Conservation (phyloP, 1,140 invertebrate species). For the Cherax quadricarinatus region DNA sequence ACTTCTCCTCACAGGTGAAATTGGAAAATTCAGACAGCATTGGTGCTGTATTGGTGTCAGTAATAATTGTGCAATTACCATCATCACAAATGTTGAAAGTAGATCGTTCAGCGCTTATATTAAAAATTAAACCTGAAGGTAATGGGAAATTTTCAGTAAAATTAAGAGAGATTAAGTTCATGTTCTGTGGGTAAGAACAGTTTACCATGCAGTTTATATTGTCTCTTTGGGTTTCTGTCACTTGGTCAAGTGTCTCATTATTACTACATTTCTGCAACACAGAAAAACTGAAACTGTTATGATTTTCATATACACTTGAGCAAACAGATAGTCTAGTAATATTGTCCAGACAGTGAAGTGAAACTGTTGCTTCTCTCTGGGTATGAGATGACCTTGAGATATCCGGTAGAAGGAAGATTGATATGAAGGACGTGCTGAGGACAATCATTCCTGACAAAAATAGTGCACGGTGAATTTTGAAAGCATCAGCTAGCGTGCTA, state of each 20-base stretch:
- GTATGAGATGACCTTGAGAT: neutral
- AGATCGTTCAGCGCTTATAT: neutral
- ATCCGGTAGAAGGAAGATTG: conserved; percentile 57
- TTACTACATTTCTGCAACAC: neutral
- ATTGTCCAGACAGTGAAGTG: conserved; percentile 1
- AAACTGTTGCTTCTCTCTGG: neutral
- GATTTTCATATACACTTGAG: neutral
- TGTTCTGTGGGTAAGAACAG: neutral
- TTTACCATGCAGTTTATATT: neutral
- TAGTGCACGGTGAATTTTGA: conserved; percentile 55
- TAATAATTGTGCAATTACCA: neutral
- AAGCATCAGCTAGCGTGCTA: conserved; percentile 52
- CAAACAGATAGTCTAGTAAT: conserved; percentile 7
- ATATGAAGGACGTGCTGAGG: conserved; percentile 23
- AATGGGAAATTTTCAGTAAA: neutral
- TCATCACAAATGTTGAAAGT: neutral
- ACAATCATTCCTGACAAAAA: conserved; percentile 37
- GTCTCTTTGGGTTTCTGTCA: neutral
- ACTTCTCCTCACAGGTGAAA: conserved; percentile 3
- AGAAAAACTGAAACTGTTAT: neutral
- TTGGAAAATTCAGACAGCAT: neutral
- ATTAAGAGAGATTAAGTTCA: neutral
- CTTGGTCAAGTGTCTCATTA: neutral
- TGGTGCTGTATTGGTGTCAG: neutral
- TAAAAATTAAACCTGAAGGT: neutral